These are phyloP conservation scores for Macrosteles quadrilineatus DNA, from an alignment of 1,140 invertebrate genomes.

Conservation along the genomic window DNA sequence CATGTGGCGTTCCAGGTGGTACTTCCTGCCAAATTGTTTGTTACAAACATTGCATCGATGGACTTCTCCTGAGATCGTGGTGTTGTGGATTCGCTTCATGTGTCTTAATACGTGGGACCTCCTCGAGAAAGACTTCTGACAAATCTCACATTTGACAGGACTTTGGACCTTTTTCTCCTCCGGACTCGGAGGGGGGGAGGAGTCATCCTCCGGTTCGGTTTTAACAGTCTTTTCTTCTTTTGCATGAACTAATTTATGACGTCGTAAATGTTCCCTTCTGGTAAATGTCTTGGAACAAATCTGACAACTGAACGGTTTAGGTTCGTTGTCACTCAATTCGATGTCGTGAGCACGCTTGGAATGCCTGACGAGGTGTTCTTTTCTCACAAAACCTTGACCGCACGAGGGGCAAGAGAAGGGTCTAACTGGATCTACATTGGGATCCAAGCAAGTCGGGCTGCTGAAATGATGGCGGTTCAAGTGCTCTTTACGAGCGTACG, in stretches of 20 bases:
- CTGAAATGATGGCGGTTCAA: slow-evolving; percentile 74
- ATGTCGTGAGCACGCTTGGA: slow-evolving; percentile 51
- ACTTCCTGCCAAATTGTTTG: slow-evolving; percentile 35
- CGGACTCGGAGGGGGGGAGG: slow-evolving; percentile 31
- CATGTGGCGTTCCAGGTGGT: slow-evolving; percentile 38
- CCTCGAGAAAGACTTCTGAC: slow-evolving; percentile 93
- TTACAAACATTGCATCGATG: slow-evolving; percentile 38
- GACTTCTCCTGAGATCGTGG: slow-evolving; percentile 31
- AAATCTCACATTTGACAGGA: slow-evolving; percentile 89
- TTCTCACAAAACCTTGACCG: slow-evolving; percentile 93
- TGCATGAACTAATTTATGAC: slow-evolving; percentile 41
- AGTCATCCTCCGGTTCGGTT: slow-evolving; percentile 17
- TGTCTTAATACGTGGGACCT: slow-evolving; percentile 89
- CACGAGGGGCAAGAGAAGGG: slow-evolving; percentile 92
- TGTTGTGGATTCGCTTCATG: slow-evolving; percentile 52
- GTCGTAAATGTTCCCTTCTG: slow-evolving; percentile 41
- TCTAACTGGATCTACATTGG: slow-evolving; percentile 70
- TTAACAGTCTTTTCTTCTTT: slow-evolving; percentile 31
- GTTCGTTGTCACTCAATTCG: slow-evolving; percentile 34
- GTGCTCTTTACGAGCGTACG: slow-evolving; percentile 64
- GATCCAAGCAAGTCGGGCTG: slow-evolving; percentile 81
- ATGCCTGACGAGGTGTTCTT: slow-evolving; percentile 86
- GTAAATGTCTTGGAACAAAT: slow-evolving; percentile 46
- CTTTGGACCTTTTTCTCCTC: slow-evolving; percentile 65
- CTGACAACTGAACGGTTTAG: slow-evolving; percentile 44